These are phyloP conservation scores for Euwallacea fornicatus DNA, from an alignment of 1,140 invertebrate species.

Conservation along the genomic window DNA sequence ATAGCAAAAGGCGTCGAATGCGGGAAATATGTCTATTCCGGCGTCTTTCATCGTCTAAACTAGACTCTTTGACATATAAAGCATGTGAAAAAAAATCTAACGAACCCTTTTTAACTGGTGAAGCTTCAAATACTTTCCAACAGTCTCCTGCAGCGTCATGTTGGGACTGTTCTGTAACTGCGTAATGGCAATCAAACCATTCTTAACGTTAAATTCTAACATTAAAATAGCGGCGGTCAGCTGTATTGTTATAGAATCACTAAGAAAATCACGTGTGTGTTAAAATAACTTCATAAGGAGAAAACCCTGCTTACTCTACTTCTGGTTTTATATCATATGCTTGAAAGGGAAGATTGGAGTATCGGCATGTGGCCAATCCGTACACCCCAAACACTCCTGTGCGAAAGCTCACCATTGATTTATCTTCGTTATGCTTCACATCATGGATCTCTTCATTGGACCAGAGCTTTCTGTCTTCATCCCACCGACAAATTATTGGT, in stretches of 20 bases:
- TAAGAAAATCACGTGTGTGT: slow-evolving; percentile 42
- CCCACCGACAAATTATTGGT: slow-evolving; percentile 78
- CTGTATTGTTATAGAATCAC: slow-evolving; percentile 61
- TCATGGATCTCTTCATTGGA: slow-evolving; percentile 77
- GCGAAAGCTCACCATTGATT: slow-evolving; percentile 72
- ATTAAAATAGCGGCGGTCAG: slow-evolving; percentile 70
- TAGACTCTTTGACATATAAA: slow-evolving; percentile 4
- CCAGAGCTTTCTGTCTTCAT: slow-evolving; percentile 64
- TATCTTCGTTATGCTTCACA: slow-evolving; percentile 81
- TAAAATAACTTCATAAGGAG: not conserved
- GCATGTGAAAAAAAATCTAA: not conserved
- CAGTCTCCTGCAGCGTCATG: slow-evolving; percentile 57
- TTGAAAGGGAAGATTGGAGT: slow-evolving; percentile 81
- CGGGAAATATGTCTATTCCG: slow-evolving; percentile 90
- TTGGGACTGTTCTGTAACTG: slow-evolving; percentile 62
- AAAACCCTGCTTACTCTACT: slow-evolving; percentile 51
- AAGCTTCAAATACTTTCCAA: slow-evolving; percentile 60
- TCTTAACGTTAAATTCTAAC: slow-evolving; percentile 68
- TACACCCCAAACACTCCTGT: slow-evolving; percentile 75
- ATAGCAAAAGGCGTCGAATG: slow-evolving; percentile 80
- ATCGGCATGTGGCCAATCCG: slow-evolving; percentile 72
- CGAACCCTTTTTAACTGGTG: slow-evolving; percentile 58
- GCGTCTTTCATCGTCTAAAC: slow-evolving; percentile 67
- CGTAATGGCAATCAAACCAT: slow-evolving; percentile 59
- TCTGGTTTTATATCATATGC: slow-evolving; percentile 81